These are phyloP conservation scores for Creontiades dilutus DNA, from an alignment of 2,888 invertebrate species.

Conservation along the genomic window DNA sequence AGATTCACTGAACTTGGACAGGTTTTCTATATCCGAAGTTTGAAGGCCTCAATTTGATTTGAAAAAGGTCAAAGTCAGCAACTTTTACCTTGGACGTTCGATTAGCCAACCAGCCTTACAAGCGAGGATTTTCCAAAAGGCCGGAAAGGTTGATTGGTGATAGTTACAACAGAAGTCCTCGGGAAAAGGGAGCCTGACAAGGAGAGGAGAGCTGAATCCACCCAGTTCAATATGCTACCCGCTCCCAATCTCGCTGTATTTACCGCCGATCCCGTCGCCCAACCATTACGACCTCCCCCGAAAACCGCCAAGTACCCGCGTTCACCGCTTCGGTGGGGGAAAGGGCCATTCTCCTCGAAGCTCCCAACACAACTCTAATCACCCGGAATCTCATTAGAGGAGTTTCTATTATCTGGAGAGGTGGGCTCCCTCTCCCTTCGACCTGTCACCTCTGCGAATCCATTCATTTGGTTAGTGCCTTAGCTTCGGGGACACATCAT, in stretches of 20 bases:
- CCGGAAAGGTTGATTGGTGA: slow-evolving; percentile 41
- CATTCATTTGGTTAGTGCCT: slow-evolving; percentile 12
- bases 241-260: slow-evolving; percentile 41
- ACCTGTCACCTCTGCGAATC: slow-evolving; percentile 41
- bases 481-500: background rate
- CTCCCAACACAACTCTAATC: slow-evolving; percentile 44
- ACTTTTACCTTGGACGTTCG: too few species aligned
- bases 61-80: too few species aligned
- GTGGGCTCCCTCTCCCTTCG: background rate
- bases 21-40: too few species aligned
- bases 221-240: slow-evolving; percentile 51
- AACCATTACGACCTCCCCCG: slow-evolving; percentile 44
- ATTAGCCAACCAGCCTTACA: too few species aligned
- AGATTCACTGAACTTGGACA: too few species aligned
- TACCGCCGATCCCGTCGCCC: background rate
- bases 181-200: too few species aligned
- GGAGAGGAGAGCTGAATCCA: background rate
- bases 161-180: too few species aligned
- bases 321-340: background rate
- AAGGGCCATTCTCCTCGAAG: slow-evolving; percentile 24
- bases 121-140: background rate
- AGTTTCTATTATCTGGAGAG: slow-evolving; percentile 57
- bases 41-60: too few species aligned
- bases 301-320: slow-evolving; percentile 43
- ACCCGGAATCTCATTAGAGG: slow-evolving; percentile 66